phyloP scores from a whole-genome alignment of 2,888 invertebrate genomes.

The Biston betularia region DNA sequence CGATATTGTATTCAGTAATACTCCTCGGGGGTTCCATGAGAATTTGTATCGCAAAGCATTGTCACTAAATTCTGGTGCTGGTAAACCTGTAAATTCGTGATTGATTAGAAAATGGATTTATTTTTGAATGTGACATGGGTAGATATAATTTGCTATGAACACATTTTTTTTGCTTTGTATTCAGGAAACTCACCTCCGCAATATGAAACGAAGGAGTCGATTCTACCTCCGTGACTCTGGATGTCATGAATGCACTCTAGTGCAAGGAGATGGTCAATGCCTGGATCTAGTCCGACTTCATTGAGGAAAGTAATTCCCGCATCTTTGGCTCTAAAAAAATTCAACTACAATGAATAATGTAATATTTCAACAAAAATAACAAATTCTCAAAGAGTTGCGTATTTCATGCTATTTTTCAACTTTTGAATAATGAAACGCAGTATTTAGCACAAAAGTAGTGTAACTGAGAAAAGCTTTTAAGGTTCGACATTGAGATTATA shows the following conservation, averaged over 20 bases:
- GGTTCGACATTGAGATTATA: too few species aligned
- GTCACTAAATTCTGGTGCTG: slow-evolving; percentile 98
- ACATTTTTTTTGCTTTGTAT: not conserved
- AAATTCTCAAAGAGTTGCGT: too few species aligned
- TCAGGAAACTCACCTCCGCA: slow-evolving; percentile 89
- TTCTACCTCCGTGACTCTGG: slow-evolving; percentile 94
- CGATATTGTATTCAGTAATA: slow-evolving; percentile 95
- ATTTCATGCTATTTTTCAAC: too few species aligned
- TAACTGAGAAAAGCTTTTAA: too few species aligned
- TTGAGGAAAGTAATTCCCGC: slow-evolving; percentile 97
- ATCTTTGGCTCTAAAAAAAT: slow-evolving; percentile 89
- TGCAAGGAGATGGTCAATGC: slow-evolving; percentile 98
- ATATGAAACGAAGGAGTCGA: slow-evolving; percentile 98
- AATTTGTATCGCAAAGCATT: slow-evolving; percentile 96
- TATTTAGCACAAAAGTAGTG: too few species aligned
- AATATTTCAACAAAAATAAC: not conserved
- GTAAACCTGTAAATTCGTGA: slow-evolving; percentile 88
- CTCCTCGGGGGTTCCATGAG: slow-evolving; percentile 98
- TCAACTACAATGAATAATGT: not conserved
- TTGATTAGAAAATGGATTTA: not conserved
- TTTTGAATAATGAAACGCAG: too few species aligned
- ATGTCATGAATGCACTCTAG: slow-evolving; percentile 98
- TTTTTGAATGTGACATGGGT: not conserved
- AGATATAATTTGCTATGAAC: too few species aligned
- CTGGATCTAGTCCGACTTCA: slow-evolving; percentile 99